Conservation (phyloP, 2,113 vertebrate genomes). For the Ifrita kowaldi region DNA sequence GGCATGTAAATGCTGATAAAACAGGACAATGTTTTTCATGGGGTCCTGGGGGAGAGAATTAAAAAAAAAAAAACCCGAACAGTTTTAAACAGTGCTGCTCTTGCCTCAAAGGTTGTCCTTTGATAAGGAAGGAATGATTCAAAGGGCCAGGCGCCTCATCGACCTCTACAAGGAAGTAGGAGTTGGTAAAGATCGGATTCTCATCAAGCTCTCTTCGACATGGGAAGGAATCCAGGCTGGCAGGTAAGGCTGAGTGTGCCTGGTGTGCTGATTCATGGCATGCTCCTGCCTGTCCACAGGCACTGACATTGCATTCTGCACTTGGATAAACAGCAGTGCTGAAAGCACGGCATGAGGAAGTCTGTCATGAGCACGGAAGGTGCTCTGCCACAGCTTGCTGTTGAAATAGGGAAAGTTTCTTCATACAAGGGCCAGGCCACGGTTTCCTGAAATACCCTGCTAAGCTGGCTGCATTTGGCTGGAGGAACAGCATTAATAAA, state of each 20-base stretch:
- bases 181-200: slow-evolving; percentile 84
- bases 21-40: not conserved
- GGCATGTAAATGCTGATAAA: not conserved
- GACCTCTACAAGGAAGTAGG: slow-evolving; percentile 89
- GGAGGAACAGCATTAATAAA: not conserved
- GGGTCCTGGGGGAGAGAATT: not conserved
- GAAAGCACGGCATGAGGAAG: not conserved
- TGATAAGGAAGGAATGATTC: slow-evolving; percentile 90
- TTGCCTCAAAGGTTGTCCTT: slow-evolving; percentile 84
- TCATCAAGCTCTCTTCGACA: slow-evolving; percentile 94
- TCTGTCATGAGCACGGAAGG: not conserved
- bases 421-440: not conserved
- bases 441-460: not conserved
- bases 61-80: not conserved
- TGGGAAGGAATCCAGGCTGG: slow-evolving; percentile 99
- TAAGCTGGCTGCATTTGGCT: not conserved
- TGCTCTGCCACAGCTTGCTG: not conserved
- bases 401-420: not conserved
- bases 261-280: not conserved
- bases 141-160: slow-evolving; percentile 83
- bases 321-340: not conserved
- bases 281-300: not conserved
- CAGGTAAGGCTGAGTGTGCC: slow-evolving; percentile 72
- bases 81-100: not conserved
- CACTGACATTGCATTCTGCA: not conserved